Conservation (phyloP, 2,113 vertebrate species). For the Daubentonia madagascariensis region DNA sequence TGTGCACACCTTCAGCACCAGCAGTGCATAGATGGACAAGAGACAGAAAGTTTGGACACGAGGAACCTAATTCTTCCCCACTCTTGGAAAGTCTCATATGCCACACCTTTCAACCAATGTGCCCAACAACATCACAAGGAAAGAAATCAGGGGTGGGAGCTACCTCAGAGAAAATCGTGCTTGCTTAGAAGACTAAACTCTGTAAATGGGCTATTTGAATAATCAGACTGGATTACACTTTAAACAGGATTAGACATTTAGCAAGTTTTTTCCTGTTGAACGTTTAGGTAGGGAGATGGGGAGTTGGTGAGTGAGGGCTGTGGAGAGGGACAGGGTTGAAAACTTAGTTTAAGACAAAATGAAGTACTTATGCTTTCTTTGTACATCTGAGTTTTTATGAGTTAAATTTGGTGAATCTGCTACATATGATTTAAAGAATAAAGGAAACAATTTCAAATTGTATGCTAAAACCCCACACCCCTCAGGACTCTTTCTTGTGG, state of each 20-base stretch:
- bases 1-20: not conserved
- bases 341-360: not conserved
- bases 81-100: not conserved
- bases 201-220: not conserved
- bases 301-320: accelerated
- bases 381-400: not conserved
- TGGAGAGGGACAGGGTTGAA: not conserved
- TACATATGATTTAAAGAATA: not conserved
- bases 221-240: not conserved
- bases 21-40: accelerated
- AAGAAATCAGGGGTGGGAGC: accelerated
- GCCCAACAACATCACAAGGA: not conserved
- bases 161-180: not conserved
- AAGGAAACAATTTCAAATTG: not conserved
- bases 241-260: not conserved
- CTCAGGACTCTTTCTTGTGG: not conserved
- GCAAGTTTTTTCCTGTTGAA: not conserved
- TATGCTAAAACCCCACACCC: not conserved
- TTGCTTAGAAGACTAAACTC: not conserved
- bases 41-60: no score
- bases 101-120: not conserved
- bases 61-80: not conserved
- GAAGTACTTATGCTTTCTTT: not conserved
- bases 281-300: not conserved
- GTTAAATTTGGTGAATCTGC: not conserved